Conservation (phyloP, 1,140 invertebrate species). For the Ooceraea biroi region DNA sequence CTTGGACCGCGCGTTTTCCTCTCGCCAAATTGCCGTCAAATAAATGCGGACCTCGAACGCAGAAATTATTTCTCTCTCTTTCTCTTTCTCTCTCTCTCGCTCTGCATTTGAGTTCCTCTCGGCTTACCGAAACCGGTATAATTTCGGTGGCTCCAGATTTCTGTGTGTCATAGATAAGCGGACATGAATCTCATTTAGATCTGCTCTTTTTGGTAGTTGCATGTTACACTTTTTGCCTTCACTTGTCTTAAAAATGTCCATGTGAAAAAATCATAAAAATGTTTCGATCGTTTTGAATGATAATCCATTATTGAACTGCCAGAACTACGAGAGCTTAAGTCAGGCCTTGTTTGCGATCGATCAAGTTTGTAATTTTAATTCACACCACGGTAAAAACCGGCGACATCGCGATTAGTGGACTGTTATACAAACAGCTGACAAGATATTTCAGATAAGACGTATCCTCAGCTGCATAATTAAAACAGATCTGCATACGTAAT, state of each 20-base stretch:
- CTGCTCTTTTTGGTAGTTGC: not conserved
- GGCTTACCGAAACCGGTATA: constrained; percentile 43
- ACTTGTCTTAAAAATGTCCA: not conserved
- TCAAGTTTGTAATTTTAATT: not conserved
- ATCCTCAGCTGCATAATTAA: not conserved
- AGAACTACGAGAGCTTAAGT: too few species aligned
- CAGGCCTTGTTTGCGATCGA: too few species aligned
- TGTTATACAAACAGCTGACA: not conserved
- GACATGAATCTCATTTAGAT: not conserved
- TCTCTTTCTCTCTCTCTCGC: constrained; percentile 24
- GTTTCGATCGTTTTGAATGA: too few species aligned
- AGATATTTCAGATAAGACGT: constrained; percentile 18
- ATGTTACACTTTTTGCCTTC: not conserved
- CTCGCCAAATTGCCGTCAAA: constrained; percentile 25
- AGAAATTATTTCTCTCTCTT: constrained; percentile 18
- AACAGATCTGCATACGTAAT: not conserved
- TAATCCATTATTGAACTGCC: too few species aligned
- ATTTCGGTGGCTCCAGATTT: constrained; percentile 38
- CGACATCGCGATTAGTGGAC: not conserved
- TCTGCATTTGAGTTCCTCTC: constrained; percentile 6
- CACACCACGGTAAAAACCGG: not conserved
- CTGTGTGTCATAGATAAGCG: not conserved
- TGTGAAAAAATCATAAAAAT: not conserved
- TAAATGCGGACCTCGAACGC: constrained; percentile 32
- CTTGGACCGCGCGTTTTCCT: constrained; percentile 28